Conservation (phyloP, 1,140 invertebrate species). For the Nephila pilipes region DNA sequence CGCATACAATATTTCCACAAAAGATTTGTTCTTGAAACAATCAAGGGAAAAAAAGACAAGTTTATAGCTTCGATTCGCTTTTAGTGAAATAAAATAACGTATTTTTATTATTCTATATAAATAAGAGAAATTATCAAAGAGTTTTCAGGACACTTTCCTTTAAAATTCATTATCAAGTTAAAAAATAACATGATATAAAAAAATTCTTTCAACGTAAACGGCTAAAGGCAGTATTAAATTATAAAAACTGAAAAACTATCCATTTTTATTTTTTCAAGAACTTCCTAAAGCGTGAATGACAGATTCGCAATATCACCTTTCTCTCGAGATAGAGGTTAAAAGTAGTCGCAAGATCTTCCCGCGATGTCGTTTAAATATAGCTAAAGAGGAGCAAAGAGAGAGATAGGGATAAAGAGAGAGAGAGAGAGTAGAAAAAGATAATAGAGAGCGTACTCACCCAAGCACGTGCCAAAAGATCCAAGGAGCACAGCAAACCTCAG, state of each 20-base stretch:
- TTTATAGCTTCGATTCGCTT: too few species aligned
- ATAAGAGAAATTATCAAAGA: too few species aligned
- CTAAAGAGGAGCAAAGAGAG: background rate
- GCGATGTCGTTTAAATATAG: background rate
- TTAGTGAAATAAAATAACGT: too few species aligned
- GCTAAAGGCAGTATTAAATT: background rate
- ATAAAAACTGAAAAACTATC: too few species aligned
- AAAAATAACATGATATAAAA: too few species aligned
- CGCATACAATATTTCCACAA: too few species aligned
- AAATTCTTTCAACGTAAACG: background rate
- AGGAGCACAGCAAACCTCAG: slow-evolving; percentile 91
- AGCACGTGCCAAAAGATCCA: slow-evolving; percentile 92
- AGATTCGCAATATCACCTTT: background rate
- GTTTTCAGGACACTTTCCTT: too few species aligned
- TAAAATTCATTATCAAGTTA: too few species aligned
- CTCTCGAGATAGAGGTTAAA: background rate
- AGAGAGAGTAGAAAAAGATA: background rate
- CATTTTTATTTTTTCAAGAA: background rate
- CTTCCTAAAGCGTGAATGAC: background rate
- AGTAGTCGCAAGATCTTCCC: background rate
- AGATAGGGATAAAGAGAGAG: background rate
- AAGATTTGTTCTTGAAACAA: too few species aligned
- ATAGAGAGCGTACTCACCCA: slow-evolving; percentile 83
- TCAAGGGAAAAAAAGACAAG: too few species aligned
- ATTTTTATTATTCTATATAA: too few species aligned